Evolutionary conservation across 2,113 vertebrate species (phyloP).

Genomic region (Proterorhinus semilunaris): DNA sequence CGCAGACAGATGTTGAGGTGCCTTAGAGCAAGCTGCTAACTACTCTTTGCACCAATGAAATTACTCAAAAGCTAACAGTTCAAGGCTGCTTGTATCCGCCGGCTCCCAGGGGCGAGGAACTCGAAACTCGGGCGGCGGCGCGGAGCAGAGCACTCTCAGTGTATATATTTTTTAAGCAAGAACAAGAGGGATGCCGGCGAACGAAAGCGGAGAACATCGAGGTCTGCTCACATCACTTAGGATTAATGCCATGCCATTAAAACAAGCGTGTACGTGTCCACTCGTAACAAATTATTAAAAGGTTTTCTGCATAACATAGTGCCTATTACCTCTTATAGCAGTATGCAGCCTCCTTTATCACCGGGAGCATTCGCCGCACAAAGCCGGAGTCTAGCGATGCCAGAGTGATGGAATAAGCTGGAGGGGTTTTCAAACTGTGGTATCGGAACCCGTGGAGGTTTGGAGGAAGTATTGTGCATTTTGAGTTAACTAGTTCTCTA

Average conservation of each 20-base stretch:
- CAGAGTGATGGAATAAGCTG: slow-evolving; percentile 21
- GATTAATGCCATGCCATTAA: background rate
- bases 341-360: background rate
- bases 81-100: slow-evolving; percentile 5
- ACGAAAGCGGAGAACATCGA: background rate
- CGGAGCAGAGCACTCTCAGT: background rate
- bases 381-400: background rate
- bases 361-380: background rate
- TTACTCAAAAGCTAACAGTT: slow-evolving; percentile 8
- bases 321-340: slow-evolving; percentile 5
- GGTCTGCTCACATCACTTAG: too few relatives aligned
- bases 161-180: background rate
- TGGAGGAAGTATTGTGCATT: too few relatives aligned
- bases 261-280: slow-evolving; percentile 8
- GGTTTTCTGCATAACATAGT: slow-evolving; percentile 4
- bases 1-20: background rate
- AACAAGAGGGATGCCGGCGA: background rate
- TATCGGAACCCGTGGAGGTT: too few relatives aligned
- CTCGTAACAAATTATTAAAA: slow-evolving; percentile 9
- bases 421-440: background rate
- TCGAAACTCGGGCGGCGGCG: background rate
- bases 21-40: background rate
- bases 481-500: too few relatives aligned
- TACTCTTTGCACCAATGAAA: slow-evolving; percentile 8
- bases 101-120: slow-evolving; percentile 3